Evolutionary conservation across 1,140 invertebrate species (phyloP).

Genomic region (Callitettix versicolor): DNA sequence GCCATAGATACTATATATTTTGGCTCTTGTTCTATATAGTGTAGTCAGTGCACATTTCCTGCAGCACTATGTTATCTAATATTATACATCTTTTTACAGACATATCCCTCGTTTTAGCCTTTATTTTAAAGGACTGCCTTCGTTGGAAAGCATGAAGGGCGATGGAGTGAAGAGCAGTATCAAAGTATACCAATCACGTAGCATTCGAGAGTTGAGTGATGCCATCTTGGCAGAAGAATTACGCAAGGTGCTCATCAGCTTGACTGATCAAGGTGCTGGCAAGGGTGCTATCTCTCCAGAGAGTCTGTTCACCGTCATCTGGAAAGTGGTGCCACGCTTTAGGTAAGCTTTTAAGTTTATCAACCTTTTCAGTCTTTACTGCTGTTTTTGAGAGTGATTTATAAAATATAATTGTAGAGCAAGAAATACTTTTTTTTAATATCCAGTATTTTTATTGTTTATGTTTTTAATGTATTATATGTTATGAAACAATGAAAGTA

Average conservation of each 20-base stretch:
- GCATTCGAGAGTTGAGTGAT: constrained; percentile 50
- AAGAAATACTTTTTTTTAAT: no score
- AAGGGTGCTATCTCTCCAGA: constrained; percentile 72
- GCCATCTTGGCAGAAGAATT: constrained; percentile 67
- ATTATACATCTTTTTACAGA: background rate
- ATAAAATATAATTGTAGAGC: no score
- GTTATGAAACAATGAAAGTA: no score
- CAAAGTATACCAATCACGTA: constrained; percentile 47
- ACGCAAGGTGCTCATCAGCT: constrained; percentile 60
- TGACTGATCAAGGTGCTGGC: constrained; percentile 52
- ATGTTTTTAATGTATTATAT: no score
- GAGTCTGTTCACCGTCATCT: constrained; percentile 69
- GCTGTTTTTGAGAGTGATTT: background rate
- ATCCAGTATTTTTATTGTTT: no score
- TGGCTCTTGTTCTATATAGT: no score
- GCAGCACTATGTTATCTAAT: no score
- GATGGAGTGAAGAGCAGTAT: constrained; percentile 43
- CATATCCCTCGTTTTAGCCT: constrained; percentile 47
- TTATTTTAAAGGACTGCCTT: constrained; percentile 69
- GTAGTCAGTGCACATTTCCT: no score
- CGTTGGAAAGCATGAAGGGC: constrained; percentile 45
- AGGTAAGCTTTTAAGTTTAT: constrained; percentile 32
- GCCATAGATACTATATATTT: no score
- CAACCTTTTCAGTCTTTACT: background rate
- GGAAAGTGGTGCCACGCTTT: constrained; percentile 77